These are phyloP conservation scores for Ecliptopera silaceata DNA, from an alignment of 2,888 invertebrate genomes.

Conservation along the genomic window DNA sequence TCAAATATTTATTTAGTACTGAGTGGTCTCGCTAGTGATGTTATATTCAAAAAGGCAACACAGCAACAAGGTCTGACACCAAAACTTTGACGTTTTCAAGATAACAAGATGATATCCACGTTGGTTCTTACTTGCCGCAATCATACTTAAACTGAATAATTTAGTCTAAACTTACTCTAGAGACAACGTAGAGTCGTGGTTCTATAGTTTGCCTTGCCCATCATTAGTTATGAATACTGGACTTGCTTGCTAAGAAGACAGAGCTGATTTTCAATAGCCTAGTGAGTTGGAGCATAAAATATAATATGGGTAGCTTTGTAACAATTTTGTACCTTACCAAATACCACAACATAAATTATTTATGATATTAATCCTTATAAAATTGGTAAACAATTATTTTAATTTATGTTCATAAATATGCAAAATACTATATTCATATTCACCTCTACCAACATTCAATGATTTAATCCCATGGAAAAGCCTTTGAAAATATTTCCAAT, in stretches of 20 bases:
- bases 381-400: too few relatives aligned
- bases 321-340: too few relatives aligned
- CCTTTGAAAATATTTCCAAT: constrained; percentile 29
- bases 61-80: neutral
- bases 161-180: constrained; percentile 14
- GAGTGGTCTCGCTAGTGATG: neutral
- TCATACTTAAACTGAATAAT: constrained; percentile 24
- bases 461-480: constrained; percentile 4
- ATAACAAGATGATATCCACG: neutral
- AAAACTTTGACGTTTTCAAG: constrained; percentile 10
- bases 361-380: too few relatives aligned
- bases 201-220: constrained; percentile 11
- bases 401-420: too few relatives aligned
- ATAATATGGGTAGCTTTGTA: too few relatives aligned
- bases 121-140: constrained; percentile 7
- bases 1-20: constrained; percentile 4
- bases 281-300: neutral
- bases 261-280: neutral
- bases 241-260: neutral
- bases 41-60: constrained; percentile 1
- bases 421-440: too few relatives aligned
- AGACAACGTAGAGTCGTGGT: constrained; percentile 3
- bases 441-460: neutral
- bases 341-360: too few relatives aligned
- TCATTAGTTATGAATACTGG: neutral